Percentiles rank a stretch among this genome's conserved stretches.
phyloP scores from a whole-genome alignment of 2,797 vertebrate species.

The Anableps anableps region DNA sequence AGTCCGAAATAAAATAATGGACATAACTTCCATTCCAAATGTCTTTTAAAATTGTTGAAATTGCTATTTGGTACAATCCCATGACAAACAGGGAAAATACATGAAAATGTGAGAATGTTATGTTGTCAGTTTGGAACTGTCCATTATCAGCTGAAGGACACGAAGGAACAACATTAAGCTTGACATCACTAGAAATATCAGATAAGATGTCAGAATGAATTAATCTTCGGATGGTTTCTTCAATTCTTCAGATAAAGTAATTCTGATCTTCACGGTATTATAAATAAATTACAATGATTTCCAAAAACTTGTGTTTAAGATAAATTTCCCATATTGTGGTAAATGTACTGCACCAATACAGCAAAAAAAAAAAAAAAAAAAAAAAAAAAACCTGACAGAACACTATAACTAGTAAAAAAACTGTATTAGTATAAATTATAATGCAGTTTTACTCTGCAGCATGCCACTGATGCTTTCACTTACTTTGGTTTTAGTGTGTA shows the following conservation, averaged over 20 bases:
- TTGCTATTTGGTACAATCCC: not conserved
- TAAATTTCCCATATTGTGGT: not conserved
- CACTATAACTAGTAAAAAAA: not conserved
- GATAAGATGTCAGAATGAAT: not conserved
- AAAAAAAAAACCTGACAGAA: too few relatives aligned
- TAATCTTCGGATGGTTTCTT: not conserved
- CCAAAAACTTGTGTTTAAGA: not conserved
- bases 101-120: not conserved
- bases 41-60: not conserved
- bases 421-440: not conserved
- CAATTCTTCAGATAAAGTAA: not conserved
- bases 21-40: not conserved
- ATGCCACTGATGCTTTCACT: conserved; percentile 30
- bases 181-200: not conserved
- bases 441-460: conserved; percentile 1
- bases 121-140: not conserved
- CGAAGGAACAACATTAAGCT: not conserved
- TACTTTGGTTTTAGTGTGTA: conserved; percentile 35
- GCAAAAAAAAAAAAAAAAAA: not conserved
- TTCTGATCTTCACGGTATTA: too few relatives aligned
- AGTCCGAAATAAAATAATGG: not conserved
- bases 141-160: conserved; percentile 2
- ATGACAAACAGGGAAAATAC: not conserved
- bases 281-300: not conserved
- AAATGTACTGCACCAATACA: not conserved